Conservation (phyloP, 2,113 vertebrate species). For the Sylvicapra grimmia region DNA sequence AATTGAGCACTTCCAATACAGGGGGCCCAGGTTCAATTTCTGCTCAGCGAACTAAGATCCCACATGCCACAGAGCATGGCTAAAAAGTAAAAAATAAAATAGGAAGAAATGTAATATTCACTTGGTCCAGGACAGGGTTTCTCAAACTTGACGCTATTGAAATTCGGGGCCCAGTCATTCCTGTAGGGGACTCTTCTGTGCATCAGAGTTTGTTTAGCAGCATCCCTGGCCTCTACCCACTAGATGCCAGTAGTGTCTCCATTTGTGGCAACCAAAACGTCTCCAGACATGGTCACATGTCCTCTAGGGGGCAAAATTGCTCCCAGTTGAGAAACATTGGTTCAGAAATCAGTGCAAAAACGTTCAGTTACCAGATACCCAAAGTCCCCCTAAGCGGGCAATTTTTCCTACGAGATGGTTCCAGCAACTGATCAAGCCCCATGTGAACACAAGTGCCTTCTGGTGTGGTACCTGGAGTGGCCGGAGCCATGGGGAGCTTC, state of each 20-base stretch:
- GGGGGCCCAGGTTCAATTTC: neutral
- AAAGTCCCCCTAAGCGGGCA: accelerated
- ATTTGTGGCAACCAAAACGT: neutral
- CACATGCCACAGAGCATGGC: neutral
- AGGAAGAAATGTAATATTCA: neutral
- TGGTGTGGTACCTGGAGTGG: accelerated
- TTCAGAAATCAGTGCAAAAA: neutral
- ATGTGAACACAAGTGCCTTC: neutral
- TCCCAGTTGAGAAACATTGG: neutral
- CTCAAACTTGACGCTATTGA: neutral
- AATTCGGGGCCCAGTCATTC: neutral
- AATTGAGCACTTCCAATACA: neutral
- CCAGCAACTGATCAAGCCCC: accelerated
- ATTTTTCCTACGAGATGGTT: neutral
- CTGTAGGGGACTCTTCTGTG: neutral
- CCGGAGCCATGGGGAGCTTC: neutral
- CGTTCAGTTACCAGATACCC: neutral
- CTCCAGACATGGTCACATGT: neutral
- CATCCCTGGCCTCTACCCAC: neutral
- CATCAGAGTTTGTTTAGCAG: neutral
- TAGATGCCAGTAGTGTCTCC: neutral
- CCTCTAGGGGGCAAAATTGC: neutral
- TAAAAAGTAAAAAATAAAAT: neutral
- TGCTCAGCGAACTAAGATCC: neutral
- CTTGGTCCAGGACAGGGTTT: neutral